Evolutionary conservation across 1,140 invertebrate species (phyloP), one percentile per base, ranked within the genome.

Genomic region (Drosophila aff.): DNA sequence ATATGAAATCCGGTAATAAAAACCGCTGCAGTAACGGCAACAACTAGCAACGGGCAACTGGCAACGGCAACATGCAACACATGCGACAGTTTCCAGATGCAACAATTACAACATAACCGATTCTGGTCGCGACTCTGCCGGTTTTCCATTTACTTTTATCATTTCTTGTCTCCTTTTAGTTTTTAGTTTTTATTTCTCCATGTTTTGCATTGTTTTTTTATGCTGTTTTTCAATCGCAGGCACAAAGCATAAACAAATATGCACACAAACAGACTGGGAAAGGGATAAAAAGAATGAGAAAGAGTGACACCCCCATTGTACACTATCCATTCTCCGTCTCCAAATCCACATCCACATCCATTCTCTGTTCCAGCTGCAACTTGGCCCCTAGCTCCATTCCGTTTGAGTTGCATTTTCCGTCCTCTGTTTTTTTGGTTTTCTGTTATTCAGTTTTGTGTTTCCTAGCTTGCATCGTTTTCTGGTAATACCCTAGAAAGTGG

Each of bases 81-180:
- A 81, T 57, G 72, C 81, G 82, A 73, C 76, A 72, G 82, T 64
- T 68, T 55, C 55, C 57, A 67, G 64, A 65, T 65, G 58, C 82
- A 81, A 84, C 82, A 84, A 84, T 84, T 84, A 84, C 81, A 80
- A 83, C 79, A 84, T 84, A 77, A 84, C 68, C 82, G 72, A 84
- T 84, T 84, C 81, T 84, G 82, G 82, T 84, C 81, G 61, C 82
- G 73, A 73, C 71, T 52, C n/a, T 63, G 33, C 15, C 28, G 23
- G n/a, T 58, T 59, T 65, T 59, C 15, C 18, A 21, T 16, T 43
- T 58, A 38, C 55, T 59, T 59, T 43, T 28, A 21, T 47, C 1
- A 46, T 36, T 40, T 68, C 21, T 61, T 11, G 49, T 53, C 33
- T 43, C 28, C 21, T 49, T 40, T 61, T 36, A 21, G 9, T n/a